These are phyloP conservation scores for Paedocypris micromegethes DNA, from an alignment of 2,797 vertebrate genomes.

Conservation along the genomic window DNA sequence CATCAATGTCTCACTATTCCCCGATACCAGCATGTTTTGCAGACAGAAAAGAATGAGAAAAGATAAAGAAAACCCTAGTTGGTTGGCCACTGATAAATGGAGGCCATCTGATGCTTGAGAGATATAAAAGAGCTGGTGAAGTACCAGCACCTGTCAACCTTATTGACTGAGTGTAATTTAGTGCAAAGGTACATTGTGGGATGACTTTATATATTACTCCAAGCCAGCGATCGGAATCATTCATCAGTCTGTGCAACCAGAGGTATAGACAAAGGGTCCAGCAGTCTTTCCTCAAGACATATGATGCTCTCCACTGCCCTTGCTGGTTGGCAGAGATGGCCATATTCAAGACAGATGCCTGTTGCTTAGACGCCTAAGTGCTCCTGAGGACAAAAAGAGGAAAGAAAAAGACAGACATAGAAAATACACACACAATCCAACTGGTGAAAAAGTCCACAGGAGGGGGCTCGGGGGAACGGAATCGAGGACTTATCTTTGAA, in stretches of 20 bases:
- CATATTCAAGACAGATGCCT: conserved; percentile 50
- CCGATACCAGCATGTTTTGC: conserved; percentile 32
- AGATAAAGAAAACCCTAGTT: conserved; percentile 43
- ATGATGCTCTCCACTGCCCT: conserved; percentile 48
- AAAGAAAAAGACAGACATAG: background rate
- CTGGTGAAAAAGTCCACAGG: conserved; percentile 33
- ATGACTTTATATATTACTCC: conserved; percentile 55
- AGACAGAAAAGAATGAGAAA: conserved; percentile 33
- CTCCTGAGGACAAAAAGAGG: conserved; percentile 35
- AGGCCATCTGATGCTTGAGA: conserved; percentile 64
- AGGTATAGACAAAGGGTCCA: conserved; percentile 49
- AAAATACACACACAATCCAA: conserved; percentile 30
- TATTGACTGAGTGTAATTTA: conserved; percentile 65
- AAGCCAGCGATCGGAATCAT: conserved; percentile 51
- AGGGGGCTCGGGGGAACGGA: conserved; percentile 23
- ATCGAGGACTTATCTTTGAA: conserved; percentile 46
- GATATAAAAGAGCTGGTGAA: conserved; percentile 68
- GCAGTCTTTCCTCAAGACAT: conserved; percentile 45
- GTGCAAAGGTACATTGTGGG: conserved; percentile 54
- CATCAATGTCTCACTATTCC: conserved; percentile 39
- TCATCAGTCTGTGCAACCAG: conserved; percentile 48
- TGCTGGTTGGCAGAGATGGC: conserved; percentile 48
- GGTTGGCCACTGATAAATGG: conserved; percentile 53
- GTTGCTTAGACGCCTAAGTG: conserved; percentile 49
- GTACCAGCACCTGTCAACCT: conserved; percentile 66